Conservation (phyloP, 2,888 invertebrate genomes). For the Chymomyza amoena region DNA sequence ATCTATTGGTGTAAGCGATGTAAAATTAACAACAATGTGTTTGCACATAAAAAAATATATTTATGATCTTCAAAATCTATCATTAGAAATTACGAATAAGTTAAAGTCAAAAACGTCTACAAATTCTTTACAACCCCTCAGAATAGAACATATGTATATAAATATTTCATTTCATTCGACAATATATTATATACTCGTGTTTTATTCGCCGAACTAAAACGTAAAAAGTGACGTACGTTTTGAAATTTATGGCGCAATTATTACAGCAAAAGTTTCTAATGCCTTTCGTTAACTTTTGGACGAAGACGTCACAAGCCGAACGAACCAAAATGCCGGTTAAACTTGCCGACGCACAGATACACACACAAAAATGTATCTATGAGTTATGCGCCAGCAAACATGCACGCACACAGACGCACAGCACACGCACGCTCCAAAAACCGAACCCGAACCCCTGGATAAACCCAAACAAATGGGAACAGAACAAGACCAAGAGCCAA, state of each 20-base stretch:
- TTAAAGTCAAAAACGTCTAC: no score
- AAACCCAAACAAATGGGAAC: slow-evolving; percentile 17
- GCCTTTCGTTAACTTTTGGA: background rate
- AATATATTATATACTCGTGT: no score
- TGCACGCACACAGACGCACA: background rate
- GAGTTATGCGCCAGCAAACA: background rate
- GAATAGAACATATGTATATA: no score
- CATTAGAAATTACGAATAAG: no score
- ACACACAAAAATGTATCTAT: background rate
- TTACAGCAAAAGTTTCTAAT: background rate
- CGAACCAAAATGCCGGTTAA: background rate
- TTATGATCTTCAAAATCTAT: no score
- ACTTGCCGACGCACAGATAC: slow-evolving; percentile 3
- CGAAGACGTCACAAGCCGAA: background rate
- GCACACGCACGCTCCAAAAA: slow-evolving; percentile 33
- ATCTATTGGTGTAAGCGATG: no score
- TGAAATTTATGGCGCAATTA: background rate
- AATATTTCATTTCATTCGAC: no score
- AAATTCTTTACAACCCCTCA: no score
- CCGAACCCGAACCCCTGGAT: background rate
- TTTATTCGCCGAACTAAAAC: background rate
- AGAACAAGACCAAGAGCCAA: slow-evolving; percentile 40
- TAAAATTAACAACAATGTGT: no score
- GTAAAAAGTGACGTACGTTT: background rate
- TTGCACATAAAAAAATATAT: no score